These are phyloP conservation scores for Verasper variegatus DNA, from an alignment of 2,113 vertebrate genomes.

Conservation along the genomic window DNA sequence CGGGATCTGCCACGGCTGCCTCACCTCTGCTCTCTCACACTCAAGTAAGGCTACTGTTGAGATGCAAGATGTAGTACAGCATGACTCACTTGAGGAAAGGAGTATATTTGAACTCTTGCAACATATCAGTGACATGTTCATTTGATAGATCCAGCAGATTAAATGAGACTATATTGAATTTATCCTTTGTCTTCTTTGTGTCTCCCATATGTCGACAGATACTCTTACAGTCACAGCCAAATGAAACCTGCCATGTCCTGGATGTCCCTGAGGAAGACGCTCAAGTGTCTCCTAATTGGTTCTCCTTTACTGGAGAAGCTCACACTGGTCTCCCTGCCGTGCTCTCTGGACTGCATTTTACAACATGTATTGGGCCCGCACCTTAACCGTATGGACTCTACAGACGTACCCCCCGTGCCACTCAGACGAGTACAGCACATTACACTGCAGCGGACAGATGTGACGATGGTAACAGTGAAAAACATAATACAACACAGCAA, in stretches of 20 bases:
- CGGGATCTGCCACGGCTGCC: conserved; percentile 64
- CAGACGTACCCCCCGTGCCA: conserved; percentile 21
- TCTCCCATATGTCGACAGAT: conserved; percentile 59
- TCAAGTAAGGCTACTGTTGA: conserved; percentile 70
- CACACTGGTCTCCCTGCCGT: conserved; percentile 78
- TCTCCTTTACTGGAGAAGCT: conserved; percentile 76
- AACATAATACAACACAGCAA: conserved; percentile 56
- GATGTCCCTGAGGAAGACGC: conserved; percentile 64
- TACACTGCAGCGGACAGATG: conserved; percentile 68
- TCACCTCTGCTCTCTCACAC: conserved; percentile 72
- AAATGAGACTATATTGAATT: not conserved
- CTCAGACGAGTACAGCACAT: conserved; percentile 50
- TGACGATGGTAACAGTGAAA: conserved; percentile 60
- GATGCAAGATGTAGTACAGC: not conserved
- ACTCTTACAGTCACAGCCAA: conserved; percentile 70
- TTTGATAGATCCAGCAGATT: not conserved
- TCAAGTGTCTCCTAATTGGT: conserved; percentile 70
- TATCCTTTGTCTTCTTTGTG: conserved; percentile 9
- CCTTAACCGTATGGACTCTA: not conserved
- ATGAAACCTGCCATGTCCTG: conserved; percentile 71
- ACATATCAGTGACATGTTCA: not conserved
- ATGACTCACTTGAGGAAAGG: too few species aligned
- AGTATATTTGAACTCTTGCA: not conserved
- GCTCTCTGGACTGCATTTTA: conserved; percentile 73
- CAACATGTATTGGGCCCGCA: conserved; percentile 26